These are phyloP conservation scores for Tapirus indicus DNA, from an alignment of 2,797 vertebrate species.

Conservation along the genomic window DNA sequence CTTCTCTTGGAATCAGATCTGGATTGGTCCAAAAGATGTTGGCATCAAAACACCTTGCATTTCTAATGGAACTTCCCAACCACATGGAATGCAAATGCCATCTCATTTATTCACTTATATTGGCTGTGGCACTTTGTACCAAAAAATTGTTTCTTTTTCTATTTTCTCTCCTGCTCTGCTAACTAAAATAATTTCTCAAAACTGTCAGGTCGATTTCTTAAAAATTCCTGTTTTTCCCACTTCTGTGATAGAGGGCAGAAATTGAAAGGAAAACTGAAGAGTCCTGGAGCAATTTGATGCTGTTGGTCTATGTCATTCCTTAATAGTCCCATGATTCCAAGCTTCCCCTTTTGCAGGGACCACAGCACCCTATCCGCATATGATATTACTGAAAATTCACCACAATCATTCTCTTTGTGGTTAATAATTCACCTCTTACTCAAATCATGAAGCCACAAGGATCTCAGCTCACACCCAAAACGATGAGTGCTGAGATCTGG, in stretches of 20 bases:
- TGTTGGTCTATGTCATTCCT: neutral
- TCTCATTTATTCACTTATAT: neutral
- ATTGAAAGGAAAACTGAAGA: neutral
- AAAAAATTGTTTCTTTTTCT: neutral
- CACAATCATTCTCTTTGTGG: neutral
- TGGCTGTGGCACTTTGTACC: neutral
- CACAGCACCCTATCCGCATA: neutral
- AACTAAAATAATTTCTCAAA: neutral
- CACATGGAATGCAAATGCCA: rapidly evolving
- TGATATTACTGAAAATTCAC: neutral
- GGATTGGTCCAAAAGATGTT: neutral
- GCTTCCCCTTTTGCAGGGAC: neutral
- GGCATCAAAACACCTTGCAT: neutral
- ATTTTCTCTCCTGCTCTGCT: neutral
- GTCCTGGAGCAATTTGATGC: neutral
- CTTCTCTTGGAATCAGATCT: neutral
- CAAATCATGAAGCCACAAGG: neutral
- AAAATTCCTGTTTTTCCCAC: neutral
- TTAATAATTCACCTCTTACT: neutral
- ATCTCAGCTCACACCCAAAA: neutral
- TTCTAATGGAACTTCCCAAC: neutral
- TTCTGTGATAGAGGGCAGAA: neutral
- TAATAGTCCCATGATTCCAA: neutral
- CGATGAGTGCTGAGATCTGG: too few relatives aligned
- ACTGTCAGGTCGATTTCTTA: neutral